Base-by-base conservation (phyloP, 2,113 vertebrate genomes). In the Aegotheles bennettii region DNA sequence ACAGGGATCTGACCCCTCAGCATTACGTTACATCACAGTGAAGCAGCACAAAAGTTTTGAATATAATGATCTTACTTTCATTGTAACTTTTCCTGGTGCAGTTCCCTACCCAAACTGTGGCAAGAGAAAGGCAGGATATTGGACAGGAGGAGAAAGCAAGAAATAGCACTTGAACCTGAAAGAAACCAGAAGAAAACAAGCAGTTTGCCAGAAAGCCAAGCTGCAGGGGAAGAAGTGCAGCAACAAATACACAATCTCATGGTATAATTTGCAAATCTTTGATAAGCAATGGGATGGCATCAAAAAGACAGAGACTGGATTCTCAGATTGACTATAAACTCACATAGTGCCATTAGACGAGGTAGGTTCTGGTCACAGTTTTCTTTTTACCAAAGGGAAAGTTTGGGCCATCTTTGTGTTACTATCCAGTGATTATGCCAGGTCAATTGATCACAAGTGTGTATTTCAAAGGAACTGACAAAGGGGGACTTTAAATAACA, bases 141-240 rank as follows among this genome's bases (percentile, higher is more conserved):
- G 91, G 74, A 96, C 67, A 97, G 89, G 93, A 95, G 77, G 87
- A 95, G 11, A 97, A 96, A 97, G 94, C 88, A 94, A 95, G 89
- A 96, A 92, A 97, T 92, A 97, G 77, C 15, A 79, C 82, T 92
- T 87, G 92, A 87, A 97, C 96, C 98, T 98, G 96, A 83, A 98
- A 98, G 97, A 98, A 97, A 98, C 56, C 95, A 97, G 93, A 97
- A 96, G 85, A 96, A 82, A 95, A 95, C 36, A 87, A 90, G 95
- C 23, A 90, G 57, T 93, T 96, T 93, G 16, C n/a, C 85, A 87
- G 89, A 97, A 95, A 94, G 93, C 69, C 89, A 86, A 89, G 88
- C 16, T 59, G 61, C 21, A n/a, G 60, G 38, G 48, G 61, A 77
- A 61, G 74, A 94, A 95, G 94, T 0, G 4, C 31, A 77, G 68